Evolutionary conservation across 2,113 vertebrate species (phyloP), one percentile per base, ranked within the genome.

Genomic region (Entomyzon cyanotis): DNA sequence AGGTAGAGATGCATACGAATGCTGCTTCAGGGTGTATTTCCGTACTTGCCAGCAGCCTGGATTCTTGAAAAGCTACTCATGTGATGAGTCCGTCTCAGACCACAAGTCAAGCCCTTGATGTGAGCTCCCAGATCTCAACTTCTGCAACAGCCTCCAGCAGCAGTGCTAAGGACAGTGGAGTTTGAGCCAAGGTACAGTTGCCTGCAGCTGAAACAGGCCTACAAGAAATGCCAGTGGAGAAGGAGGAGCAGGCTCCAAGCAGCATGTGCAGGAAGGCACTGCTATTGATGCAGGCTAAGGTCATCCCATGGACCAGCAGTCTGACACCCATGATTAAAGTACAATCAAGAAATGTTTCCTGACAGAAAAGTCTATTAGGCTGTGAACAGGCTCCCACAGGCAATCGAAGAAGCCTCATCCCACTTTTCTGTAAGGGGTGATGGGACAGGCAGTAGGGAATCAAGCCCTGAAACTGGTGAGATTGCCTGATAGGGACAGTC

Each of bases 331-430:
- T 14, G 44, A 88, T 91, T 83, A 95, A 93, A 88, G 75, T 22
- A 59, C 64, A 67, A 70, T 49, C 78, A 83, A 87, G 86, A 95
- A 94, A 95, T 21, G 37, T 31, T 84, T 95, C 87, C 81, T 86
- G 90, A 74, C 91, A 93, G 68, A 58, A 64, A 92, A 88, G 78
- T 88, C 93, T 89, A 93, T 82, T 50, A 95, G 56, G 76, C 37
- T 86, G 58, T 56, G 39, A 86, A 93, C 10, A 50, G 67, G 30
- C 28, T 96, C 87, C 91, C 70, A 53, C 0, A 1, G 74, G 84
- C 94, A 84, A 37, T 1, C 2, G 10, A 28, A 44, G 62, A 87
- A 95, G 47, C 33, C 56, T 90, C 64, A 78, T 75, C 23, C 59
- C 24, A 6, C 55, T 59, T 63, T 42, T 83, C 67, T 21, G 31